Evolutionary conservation across 2,113 vertebrate genomes (phyloP).

Genomic region (Atrichornis clamosus): DNA sequence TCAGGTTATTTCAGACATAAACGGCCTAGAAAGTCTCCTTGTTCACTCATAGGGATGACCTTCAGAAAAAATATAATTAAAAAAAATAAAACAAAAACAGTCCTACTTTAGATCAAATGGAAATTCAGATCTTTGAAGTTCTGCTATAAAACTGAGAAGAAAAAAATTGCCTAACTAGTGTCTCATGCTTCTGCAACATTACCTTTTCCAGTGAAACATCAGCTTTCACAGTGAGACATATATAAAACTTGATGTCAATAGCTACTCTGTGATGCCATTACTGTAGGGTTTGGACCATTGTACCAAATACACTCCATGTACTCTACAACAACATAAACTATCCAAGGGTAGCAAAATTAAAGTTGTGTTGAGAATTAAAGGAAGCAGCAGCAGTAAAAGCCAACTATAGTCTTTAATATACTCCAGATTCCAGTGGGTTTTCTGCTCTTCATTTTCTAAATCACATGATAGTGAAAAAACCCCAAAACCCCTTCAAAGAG

Average conservation of each 20-base stretch:
- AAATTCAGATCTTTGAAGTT: not conserved
- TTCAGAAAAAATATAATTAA: not conserved
- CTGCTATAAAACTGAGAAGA: not conserved
- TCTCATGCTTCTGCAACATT: not conserved
- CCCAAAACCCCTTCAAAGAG: not conserved
- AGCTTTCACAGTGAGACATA: not conserved
- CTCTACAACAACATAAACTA: not conserved
- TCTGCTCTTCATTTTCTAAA: not conserved
- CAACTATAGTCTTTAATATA: not conserved
- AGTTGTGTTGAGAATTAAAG: not conserved
- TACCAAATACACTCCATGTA: not conserved
- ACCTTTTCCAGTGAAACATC: not conserved
- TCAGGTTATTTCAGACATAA: not conserved
- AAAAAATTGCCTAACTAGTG: not conserved
- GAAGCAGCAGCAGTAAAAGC: not conserved
- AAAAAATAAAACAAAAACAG: not conserved
- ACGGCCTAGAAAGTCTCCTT: not conserved
- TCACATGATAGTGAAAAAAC: not conserved
- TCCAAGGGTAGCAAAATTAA: not conserved
- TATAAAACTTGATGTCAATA: not conserved
- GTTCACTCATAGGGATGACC: not conserved
- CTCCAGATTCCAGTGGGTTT: not conserved
- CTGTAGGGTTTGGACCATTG: not conserved
- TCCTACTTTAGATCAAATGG: not conserved
- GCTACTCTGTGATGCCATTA: not conserved